phyloP scores from a whole-genome alignment of 2,113 vertebrate species.

The Sialia sialis region DNA sequence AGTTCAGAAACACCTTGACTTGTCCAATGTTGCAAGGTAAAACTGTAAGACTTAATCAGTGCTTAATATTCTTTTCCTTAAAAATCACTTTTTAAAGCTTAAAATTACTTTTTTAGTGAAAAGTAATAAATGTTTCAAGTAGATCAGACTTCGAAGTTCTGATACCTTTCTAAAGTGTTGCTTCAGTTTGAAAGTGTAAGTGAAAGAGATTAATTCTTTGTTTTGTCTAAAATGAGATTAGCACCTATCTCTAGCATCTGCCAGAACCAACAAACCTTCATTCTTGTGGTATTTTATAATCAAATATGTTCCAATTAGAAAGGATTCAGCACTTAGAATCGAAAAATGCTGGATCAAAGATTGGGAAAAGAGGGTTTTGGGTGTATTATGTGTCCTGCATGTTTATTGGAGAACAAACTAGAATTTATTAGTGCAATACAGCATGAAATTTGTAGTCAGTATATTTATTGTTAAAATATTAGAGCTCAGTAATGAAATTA shows the following conservation, averaged over 20 bases:
- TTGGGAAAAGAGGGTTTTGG: not conserved
- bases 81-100: too few relatives aligned
- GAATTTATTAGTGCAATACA: not conserved
- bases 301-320: not conserved
- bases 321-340: not conserved
- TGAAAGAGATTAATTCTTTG: not conserved
- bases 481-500: not conserved
- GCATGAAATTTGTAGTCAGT: not conserved
- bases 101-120: not conserved
- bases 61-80: not conserved
- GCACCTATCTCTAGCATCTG: not conserved
- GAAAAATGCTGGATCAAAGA: not conserved
- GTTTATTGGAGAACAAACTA: not conserved
- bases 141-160: not conserved
- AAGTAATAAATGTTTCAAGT: not conserved
- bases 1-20: slow-evolving; percentile 91
- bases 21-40: slow-evolving; percentile 87
- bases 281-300: not conserved
- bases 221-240: not conserved
- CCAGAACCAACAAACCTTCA: not conserved
- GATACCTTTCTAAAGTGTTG: not conserved
- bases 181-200: not conserved
- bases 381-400: not conserved
- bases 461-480: not conserved
- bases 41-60: not conserved